Base-by-base conservation (phyloP, 2,888 invertebrate species). In the Xylophagus ater region DNA sequence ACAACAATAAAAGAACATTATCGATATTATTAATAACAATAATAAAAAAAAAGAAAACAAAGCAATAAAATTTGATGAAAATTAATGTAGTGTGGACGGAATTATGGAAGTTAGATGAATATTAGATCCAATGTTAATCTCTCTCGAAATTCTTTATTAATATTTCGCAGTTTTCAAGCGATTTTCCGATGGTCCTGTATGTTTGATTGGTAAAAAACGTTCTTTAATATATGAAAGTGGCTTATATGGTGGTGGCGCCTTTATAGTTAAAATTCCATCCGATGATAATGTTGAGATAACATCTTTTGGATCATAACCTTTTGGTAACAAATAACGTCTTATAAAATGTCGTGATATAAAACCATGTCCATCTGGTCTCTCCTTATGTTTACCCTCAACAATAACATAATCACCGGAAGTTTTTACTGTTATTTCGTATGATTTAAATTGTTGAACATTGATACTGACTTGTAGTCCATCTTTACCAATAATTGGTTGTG, bases 311-410 rank as follows among this genome's bases (percentile, higher is more conserved):
- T 87, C 81, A 49, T 78, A 76, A 28, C 73, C 75, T 28, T 72
- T 62, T 5, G 82, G 82, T 10, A 83, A 60, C 49, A 76, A 63
- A 57, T 82, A 82, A 42, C 72, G 70, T 41, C 88, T 72, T 3
- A 72, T 71, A 59, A 89, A 88, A 59, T 87, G 85, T 26, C 88
- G 71, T 6, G 85, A 81, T 42, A 89, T 77, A 57, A 65, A 79
- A 1, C 85, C 85, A 49, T 80, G 78, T 29, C 77, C 74, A 49
- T 83, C 81, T 26, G 73, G 70, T 45, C 74, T 74, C 49, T 81
- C 80, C 52, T 78, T 78, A 54, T 81, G 80, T 53, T 76, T 77
- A 9, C 76, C 84, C 56, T 82, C 79, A n/a, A 78, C 71, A 2
- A 78, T 59, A 20, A 81, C 69, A 40, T 66, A 69, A 51, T 73